Evolutionary conservation across 2,888 invertebrate genomes (phyloP).

Genomic region (Apamea monoglypha): DNA sequence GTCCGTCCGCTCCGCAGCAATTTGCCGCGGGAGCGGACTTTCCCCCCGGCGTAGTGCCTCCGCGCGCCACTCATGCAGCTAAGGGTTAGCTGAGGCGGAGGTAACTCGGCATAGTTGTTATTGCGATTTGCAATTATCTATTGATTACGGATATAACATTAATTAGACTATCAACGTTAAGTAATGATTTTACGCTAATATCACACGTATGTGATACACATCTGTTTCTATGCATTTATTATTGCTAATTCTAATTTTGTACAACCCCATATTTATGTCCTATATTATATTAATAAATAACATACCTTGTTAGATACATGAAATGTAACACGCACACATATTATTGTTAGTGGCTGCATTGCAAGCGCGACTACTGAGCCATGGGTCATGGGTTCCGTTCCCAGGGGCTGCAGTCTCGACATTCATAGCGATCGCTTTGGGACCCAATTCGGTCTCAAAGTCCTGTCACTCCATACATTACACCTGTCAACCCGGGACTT

Average conservation of each 20-base stretch:
- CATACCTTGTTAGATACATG: neutral
- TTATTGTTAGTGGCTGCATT: neutral
- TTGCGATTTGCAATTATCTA: constrained; percentile 5
- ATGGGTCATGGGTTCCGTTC: neutral
- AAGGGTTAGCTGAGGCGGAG: neutral
- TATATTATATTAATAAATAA: neutral
- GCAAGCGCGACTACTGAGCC: neutral
- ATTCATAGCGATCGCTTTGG: too few species aligned
- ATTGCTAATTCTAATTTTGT: neutral
- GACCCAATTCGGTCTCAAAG: too few species aligned
- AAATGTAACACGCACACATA: neutral
- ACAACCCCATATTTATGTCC: too few species aligned
- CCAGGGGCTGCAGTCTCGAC: too few species aligned
- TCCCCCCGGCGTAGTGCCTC: too few species aligned
- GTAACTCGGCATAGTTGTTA: neutral
- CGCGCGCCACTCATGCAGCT: too few species aligned
- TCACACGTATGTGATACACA: neutral
- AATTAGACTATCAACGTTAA: neutral
- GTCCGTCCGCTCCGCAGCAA: too few species aligned
- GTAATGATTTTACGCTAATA: neutral
- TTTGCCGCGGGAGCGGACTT: too few species aligned
- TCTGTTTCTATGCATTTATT: neutral
- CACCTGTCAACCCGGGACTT: too few species aligned
- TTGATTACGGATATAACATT: constrained; percentile 1
- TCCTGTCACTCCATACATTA: too few species aligned